phyloP scores from a whole-genome alignment of 2,797 vertebrate species.

The Moxostoma hubbsi region DNA sequence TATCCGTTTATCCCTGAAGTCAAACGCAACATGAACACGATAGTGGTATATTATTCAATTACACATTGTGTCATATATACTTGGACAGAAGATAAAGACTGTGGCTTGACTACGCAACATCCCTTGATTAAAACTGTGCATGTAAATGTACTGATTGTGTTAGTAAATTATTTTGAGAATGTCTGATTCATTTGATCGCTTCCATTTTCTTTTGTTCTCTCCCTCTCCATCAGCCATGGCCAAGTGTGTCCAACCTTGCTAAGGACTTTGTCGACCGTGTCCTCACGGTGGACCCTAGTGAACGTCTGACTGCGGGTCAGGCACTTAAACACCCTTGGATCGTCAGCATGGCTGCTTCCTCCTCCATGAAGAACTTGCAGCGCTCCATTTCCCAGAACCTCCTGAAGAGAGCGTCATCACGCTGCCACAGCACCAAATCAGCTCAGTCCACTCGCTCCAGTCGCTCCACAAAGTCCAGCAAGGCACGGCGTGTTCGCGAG shows the following conservation, averaged over 20 bases:
- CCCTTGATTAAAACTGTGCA: too few relatives aligned
- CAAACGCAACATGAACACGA: too few relatives aligned
- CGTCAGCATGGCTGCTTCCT: conserved; percentile 97
- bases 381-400: conserved; percentile 98
- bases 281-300: conserved; percentile 90
- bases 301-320: conserved; percentile 92
- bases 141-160: too few relatives aligned
- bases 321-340: conserved; percentile 97
- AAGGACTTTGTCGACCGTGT: conserved; percentile 98
- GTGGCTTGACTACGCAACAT: too few relatives aligned
- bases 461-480: conserved; percentile 96
- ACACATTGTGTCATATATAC: too few relatives aligned
- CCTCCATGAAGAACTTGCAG: conserved; percentile 99
- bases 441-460: conserved; percentile 94
- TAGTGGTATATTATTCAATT: too few relatives aligned
- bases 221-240: conserved; percentile 88
- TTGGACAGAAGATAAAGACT: too few relatives aligned
- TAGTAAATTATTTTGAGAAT: neutral
- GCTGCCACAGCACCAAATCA: conserved; percentile 98
- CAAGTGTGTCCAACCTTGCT: conserved; percentile 96
- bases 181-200: neutral
- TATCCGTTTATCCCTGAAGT: too few relatives aligned
- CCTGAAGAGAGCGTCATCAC: conserved; percentile 93
- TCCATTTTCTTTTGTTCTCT: neutral
- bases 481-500: conserved; percentile 90